These are phyloP conservation scores for Eristalinus aeneus DNA, from an alignment of 2,888 invertebrate species.

Conservation along the genomic window DNA sequence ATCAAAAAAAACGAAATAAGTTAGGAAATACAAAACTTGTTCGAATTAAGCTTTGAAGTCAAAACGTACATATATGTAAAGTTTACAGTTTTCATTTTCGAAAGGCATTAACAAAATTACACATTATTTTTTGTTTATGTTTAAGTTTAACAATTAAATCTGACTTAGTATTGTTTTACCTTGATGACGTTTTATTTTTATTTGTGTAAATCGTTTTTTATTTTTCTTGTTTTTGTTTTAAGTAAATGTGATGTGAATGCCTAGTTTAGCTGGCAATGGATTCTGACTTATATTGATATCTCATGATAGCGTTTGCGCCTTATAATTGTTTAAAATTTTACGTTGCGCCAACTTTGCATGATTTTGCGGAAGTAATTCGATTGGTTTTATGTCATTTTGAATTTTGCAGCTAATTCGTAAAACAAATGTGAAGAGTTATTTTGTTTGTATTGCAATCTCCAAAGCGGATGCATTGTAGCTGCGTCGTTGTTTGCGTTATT, in stretches of 20 bases:
- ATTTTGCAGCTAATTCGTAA: too few species aligned
- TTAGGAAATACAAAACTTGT: conserved; percentile 15
- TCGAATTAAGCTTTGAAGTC: conserved; percentile 44
- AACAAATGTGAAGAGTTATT: too few species aligned
- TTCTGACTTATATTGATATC: neutral
- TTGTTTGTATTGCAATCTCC: too few species aligned
- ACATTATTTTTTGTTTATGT: conserved; percentile 44
- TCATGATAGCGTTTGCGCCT: neutral
- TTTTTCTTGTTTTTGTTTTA: neutral
- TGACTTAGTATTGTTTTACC: conserved; percentile 61
- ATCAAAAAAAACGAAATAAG: conserved; percentile 8
- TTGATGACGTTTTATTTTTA: conserved; percentile 70
- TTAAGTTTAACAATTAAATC: conserved; percentile 31
- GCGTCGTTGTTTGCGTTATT: too few species aligned
- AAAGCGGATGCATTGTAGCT: too few species aligned
- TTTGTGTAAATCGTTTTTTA: conserved; percentile 55
- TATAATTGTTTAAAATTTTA: neutral
- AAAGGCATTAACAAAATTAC: neutral
- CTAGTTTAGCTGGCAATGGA: neutral
- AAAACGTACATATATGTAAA: neutral
- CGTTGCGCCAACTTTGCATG: neutral
- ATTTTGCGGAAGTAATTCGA: too few species aligned
- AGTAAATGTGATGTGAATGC: neutral
- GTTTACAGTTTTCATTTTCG: conserved; percentile 12
- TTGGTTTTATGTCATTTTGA: too few species aligned